Base-by-base conservation (phyloP, 2,888 invertebrate genomes). In the Argyresthia goedartella region DNA sequence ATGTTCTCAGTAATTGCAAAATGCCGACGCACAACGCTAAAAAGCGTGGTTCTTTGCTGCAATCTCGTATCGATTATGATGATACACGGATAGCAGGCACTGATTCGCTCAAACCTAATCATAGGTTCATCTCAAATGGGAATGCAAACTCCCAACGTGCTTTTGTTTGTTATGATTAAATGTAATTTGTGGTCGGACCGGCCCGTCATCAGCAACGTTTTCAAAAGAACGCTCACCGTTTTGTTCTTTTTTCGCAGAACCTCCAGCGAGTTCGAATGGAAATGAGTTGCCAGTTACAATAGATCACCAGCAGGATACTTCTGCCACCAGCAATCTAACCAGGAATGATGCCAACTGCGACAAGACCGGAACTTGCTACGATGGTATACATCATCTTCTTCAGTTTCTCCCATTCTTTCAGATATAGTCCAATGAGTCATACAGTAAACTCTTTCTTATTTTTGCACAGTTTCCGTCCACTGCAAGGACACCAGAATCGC, bases 401-500 rank as follows among this genome's bases (percentile, higher is more conserved):
- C 25, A 25, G 25, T 25, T 2, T 25, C 25, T 25, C 25, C 6
- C 25, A 25, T 25, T n/a, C n/a, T n/a, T 25, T 25, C 25, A 25
- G 25, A 25, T 25, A 25, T 25, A 25, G 25, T 4, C 25, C 25
- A 25, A 25, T 25, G 25, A 25, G 6, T 25, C 25, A 25, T 4
- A 25, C 25, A 25, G 25, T 25, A 25, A 25, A 25, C 6, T 25
- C 25, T 25, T 25, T 25, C 25, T 4, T 25, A 25, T 25, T 46
- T 56, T 34, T 59, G 82, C 86, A 45, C 79, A 97, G 97, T 97
- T 51, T 93, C 95, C 34, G 96, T 97, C 1, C 95, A 96, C 74
- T 97, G 97, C 88, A 97, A 96, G 78, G 97, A 97, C 73, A 96
- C 96, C 1, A 90, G 95, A 65, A 97, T 97, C 65, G 96, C 96